Conservation (phyloP, 2,888 invertebrate genomes). For the Dicycla oo region DNA sequence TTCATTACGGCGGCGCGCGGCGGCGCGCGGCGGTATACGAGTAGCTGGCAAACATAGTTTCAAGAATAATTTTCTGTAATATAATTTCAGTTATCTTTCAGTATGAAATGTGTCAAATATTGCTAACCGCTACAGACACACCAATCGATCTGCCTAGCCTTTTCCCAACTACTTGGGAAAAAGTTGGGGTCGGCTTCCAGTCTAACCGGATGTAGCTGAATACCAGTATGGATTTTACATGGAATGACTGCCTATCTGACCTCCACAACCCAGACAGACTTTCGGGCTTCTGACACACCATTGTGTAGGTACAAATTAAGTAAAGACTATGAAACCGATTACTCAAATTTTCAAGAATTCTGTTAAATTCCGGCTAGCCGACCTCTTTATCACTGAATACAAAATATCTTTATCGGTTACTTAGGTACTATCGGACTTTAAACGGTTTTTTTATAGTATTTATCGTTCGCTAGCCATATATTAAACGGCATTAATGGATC, state of each 20-base stretch:
- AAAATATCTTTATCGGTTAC: conserved; percentile 67
- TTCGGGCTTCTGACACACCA: neutral
- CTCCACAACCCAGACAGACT: no score
- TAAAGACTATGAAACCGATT: conserved; percentile 10
- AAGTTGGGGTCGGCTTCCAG: no score
- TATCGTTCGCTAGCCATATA: conserved; percentile 67
- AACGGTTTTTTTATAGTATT: conserved; percentile 68
- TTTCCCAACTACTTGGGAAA: no score
- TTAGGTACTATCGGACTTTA: conserved; percentile 70
- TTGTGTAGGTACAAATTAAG: conserved; percentile 19
- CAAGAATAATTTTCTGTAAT: neutral
- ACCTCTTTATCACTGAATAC: conserved; percentile 63
- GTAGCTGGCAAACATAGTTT: neutral
- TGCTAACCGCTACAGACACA: neutral
- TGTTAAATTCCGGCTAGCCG: conserved; percentile 41
- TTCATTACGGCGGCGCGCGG: no score
- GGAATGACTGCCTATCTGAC: no score
- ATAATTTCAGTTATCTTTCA: neutral
- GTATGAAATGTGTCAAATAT: conserved; percentile 11
- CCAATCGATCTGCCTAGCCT: no score
- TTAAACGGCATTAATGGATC: conserved; percentile 62
- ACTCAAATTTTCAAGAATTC: conserved; percentile 50
- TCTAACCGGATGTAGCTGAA: no score
- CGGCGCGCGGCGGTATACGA: no score
- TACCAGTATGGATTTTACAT: no score